Percentiles rank a stretch among this genome's conserved stretches.
phyloP scores from a whole-genome alignment of 2,113 vertebrate genomes.

The Myrmophylax atrothorax region DNA sequence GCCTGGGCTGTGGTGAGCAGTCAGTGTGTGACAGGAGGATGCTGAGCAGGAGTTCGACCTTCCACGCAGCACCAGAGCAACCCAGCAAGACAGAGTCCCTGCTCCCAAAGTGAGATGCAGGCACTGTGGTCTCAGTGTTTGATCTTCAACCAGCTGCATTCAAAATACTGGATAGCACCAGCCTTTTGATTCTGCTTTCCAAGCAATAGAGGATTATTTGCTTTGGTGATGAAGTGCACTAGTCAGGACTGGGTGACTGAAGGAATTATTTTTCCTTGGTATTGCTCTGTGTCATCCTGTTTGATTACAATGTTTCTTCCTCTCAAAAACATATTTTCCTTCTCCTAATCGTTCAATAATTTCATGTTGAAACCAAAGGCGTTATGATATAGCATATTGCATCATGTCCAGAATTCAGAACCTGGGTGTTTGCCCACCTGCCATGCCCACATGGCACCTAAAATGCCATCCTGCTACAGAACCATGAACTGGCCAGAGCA shows the following conservation, averaged over 20 bases:
- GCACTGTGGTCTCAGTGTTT: slow-evolving; percentile 16
- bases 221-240: background rate
- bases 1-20: background rate
- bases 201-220: slow-evolving; percentile 22
- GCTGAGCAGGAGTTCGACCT: background rate
- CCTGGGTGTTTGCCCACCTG: background rate
- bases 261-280: slow-evolving; percentile 24
- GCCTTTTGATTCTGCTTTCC: slow-evolving; percentile 33
- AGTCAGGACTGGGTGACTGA: background rate
- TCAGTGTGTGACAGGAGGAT: background rate
- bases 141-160: slow-evolving; percentile 21
- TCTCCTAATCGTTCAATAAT: slow-evolving; percentile 30
- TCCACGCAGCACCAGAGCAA: background rate
- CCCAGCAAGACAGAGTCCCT: background rate
- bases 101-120: background rate
- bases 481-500: slow-evolving; percentile 5
- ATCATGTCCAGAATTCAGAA: background rate
- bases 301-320: slow-evolving; percentile 40
- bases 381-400: background rate
- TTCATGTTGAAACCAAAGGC: background rate
- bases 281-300: slow-evolving; percentile 42
- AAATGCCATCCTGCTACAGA: background rate
- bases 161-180: slow-evolving; percentile 4
- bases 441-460: background rate
- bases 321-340: background rate